phyloP scores from a whole-genome alignment of 2,113 vertebrate genomes.

The Pardalotus punctatus region DNA sequence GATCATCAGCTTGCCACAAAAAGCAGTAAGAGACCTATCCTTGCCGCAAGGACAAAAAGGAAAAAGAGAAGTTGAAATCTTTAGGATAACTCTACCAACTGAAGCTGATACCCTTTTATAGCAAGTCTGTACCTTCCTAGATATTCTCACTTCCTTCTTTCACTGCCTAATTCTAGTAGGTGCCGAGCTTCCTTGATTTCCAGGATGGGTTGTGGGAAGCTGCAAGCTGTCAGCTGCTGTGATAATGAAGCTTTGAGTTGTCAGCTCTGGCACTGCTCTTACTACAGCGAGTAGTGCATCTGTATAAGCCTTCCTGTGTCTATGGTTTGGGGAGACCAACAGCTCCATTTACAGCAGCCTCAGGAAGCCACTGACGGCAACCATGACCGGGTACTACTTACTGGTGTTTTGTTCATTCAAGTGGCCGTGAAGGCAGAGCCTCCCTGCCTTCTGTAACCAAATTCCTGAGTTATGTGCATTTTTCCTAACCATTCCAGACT shows the following conservation, averaged over 20 bases:
- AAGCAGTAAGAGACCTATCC: constrained; percentile 26
- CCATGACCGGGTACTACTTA: background rate
- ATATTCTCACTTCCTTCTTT: constrained; percentile 19
- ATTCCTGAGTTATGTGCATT: background rate
- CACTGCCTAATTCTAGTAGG: background rate
- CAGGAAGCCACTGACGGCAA: background rate
- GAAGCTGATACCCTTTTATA: constrained; percentile 2
- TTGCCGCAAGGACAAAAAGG: constrained; percentile 9
- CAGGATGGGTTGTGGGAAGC: constrained; percentile 43
- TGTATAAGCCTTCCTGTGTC: background rate
- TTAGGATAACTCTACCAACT: background rate
- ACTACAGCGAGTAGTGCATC: constrained; percentile 26
- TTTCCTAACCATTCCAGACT: background rate
- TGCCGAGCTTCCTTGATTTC: background rate
- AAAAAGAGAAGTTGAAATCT: constrained; percentile 36
- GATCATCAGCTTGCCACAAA: constrained; percentile 41
- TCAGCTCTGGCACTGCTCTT: constrained; percentile 33
- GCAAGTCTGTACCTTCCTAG: constrained; percentile 29
- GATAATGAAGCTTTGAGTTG: constrained; percentile 40
- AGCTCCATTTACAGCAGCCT: background rate
- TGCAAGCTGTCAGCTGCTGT: constrained; percentile 50
- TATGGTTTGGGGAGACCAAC: background rate
- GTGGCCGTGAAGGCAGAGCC: background rate
- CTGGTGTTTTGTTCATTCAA: background rate
- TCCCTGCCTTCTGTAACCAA: background rate